Conservation (phyloP, 2,113 vertebrate species). For the Capreolus pygargus region DNA sequence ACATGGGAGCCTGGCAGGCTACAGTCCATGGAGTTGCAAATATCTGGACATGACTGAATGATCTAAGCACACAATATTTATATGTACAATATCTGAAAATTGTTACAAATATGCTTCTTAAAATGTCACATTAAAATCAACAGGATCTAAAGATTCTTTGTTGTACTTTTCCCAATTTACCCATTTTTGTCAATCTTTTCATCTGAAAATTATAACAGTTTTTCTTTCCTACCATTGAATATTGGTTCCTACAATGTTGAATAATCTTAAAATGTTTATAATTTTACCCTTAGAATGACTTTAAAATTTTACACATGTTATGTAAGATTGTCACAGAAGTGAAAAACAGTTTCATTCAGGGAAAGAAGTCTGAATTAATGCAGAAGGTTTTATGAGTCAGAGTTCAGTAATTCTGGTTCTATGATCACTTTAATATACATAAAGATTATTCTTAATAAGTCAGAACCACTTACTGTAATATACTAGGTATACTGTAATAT, state of each 20-base stretch:
- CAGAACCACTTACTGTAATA: not conserved
- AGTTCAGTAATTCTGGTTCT: not conserved
- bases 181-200: not conserved
- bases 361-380: not conserved
- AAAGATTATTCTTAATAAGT: not conserved
- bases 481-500: not conserved
- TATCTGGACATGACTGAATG: fast-evolving
- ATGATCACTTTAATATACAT: not conserved
- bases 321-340: not conserved
- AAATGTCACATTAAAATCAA: not conserved
- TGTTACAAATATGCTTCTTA: not conserved
- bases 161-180: not conserved
- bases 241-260: not conserved
- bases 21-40: not conserved
- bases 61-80: not conserved
- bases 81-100: not conserved
- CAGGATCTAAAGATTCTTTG: not conserved
- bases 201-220: not conserved
- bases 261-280: not conserved
- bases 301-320: not conserved
- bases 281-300: not conserved
- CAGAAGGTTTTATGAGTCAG: not conserved
- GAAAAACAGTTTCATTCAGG: not conserved
- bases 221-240: not conserved
- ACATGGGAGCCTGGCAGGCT: not conserved